Percentiles rank a stretch among this genome's conserved stretches.
Conservation (phyloP, 2,113 vertebrate genomes). For the Entelurus aequoreus region DNA sequence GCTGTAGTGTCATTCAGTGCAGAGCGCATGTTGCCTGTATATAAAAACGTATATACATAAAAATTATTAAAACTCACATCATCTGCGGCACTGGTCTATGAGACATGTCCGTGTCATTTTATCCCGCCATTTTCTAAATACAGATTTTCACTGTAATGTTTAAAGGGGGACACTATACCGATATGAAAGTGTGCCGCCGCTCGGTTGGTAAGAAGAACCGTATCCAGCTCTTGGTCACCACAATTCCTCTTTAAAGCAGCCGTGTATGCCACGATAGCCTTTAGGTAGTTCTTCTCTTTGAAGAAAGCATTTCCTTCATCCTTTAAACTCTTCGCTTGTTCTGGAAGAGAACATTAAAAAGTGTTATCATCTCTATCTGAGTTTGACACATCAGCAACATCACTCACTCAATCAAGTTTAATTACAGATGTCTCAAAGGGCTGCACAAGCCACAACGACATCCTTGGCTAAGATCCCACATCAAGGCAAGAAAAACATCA, state of each 20-base stretch:
- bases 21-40: slow-evolving; percentile 87
- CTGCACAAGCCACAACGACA: no score
- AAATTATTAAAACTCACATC: no score
- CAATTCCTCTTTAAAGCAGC: slow-evolving; percentile 81
- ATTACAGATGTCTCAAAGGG: no score
- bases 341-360: slow-evolving; percentile 59
- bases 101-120: no score
- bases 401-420: no score
- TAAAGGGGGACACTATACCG: slow-evolving; percentile 58
- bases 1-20: slow-evolving; percentile 80
- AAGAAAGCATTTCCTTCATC: slow-evolving; percentile 91
- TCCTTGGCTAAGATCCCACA: no score
- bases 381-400: not conserved
- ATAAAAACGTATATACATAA: not conserved
- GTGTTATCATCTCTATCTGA: not conserved
- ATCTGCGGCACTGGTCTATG: no score
- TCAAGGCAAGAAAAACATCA: no score
- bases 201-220: slow-evolving; percentile 82
- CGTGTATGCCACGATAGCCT: slow-evolving; percentile 78
- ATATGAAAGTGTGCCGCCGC: slow-evolving; percentile 86
- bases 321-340: slow-evolving; percentile 79
- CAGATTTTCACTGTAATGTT: not conserved
- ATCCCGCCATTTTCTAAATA: no score
- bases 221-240: slow-evolving; percentile 70
- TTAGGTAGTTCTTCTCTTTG: slow-evolving; percentile 84